Evolutionary conservation across 2,888 invertebrate genomes (phyloP).

Genomic region (Tribolium freemani): DNA sequence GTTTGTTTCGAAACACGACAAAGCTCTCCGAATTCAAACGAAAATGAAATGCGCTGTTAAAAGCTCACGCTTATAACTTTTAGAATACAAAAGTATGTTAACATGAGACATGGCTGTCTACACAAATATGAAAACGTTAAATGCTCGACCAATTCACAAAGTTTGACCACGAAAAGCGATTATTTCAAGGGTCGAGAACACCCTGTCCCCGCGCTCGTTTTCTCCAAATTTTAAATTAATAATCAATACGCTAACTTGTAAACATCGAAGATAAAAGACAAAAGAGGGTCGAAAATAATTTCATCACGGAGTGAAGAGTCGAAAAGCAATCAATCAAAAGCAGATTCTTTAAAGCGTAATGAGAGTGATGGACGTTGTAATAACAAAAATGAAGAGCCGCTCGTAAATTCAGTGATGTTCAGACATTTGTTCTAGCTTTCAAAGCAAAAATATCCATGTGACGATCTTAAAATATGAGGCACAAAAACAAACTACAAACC

Average conservation of each 20-base stretch:
- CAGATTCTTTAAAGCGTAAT: not conserved
- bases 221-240: not conserved
- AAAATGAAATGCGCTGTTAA: constrained; percentile 25
- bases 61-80: constrained; percentile 11
- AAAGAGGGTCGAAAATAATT: not conserved
- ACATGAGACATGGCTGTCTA: constrained; percentile 4
- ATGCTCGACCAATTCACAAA: not conserved
- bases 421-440: not conserved
- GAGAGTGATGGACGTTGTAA: not conserved
- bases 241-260: not conserved
- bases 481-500: too few relatives aligned
- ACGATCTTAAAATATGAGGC: too few relatives aligned
- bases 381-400: not conserved
- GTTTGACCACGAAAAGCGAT: not conserved
- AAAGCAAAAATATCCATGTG: not conserved
- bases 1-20: constrained; percentile 23
- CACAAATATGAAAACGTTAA: not conserved
- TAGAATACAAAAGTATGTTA: constrained; percentile 20
- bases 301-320: not conserved
- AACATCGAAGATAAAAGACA: not conserved
- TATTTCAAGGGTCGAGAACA: not conserved
- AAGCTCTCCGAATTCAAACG: constrained; percentile 16
- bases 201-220: not conserved
- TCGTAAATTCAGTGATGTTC: not conserved
- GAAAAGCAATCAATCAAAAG: not conserved